These are phyloP conservation scores for Cephus cinctus DNA, from an alignment of 1,140 invertebrate genomes.

Conservation along the genomic window DNA sequence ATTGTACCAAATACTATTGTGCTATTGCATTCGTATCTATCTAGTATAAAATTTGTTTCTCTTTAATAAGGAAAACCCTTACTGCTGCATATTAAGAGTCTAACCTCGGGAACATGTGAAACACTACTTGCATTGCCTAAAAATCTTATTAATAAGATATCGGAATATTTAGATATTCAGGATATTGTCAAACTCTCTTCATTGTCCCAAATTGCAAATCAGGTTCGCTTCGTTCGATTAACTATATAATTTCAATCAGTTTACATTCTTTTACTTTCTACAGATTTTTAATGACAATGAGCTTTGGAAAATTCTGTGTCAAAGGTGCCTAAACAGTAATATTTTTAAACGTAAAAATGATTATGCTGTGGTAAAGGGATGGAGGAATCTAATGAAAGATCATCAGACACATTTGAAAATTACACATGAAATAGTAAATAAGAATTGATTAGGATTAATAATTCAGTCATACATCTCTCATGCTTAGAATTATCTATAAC, in stretches of 20 bases:
- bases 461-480: too few relatives aligned
- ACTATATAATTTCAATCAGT: slow-evolving; percentile 1
- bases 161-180: slow-evolving; percentile 31
- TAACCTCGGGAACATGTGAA: slow-evolving; percentile 17
- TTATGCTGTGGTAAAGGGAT: too few relatives aligned
- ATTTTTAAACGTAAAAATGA: too few relatives aligned
- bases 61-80: slow-evolving; percentile 23
- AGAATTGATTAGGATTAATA: too few relatives aligned
- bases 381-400: too few relatives aligned
- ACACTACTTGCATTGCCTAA: slow-evolving; percentile 33
- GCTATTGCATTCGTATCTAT: background rate
- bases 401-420: too few relatives aligned
- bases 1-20: slow-evolving; percentile 1
- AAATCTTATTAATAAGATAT: slow-evolving; percentile 28
- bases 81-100: slow-evolving; percentile 23
- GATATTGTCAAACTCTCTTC: slow-evolving; percentile 42
- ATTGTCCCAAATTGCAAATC: slow-evolving; percentile 38
- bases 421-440: too few relatives aligned
- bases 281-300: slow-evolving; percentile 38
- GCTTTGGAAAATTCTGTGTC: slow-evolving; percentile 40
- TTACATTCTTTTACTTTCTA: background rate
- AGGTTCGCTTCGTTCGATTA: slow-evolving; percentile 30
- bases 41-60: background rate
- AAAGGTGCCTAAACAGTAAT: slow-evolving; percentile 17
- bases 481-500: too few relatives aligned